Evolutionary conservation across 2,113 vertebrate species (phyloP).

Genomic region (Bathybates hornii): DNA sequence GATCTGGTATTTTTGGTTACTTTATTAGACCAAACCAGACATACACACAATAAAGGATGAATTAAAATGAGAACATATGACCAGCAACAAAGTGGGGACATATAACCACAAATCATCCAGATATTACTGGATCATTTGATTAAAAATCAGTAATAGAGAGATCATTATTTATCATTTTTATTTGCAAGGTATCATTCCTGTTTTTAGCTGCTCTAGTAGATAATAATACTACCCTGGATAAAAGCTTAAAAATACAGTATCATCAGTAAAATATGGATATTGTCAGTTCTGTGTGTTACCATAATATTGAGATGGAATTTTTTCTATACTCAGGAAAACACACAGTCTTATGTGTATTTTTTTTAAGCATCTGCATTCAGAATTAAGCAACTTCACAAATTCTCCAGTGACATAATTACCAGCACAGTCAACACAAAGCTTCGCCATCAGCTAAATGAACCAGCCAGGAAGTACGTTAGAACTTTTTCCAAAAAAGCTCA

Average conservation of each 20-base stretch:
- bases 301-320: background rate
- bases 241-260: background rate
- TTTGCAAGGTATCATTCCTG: background rate
- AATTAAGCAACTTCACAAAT: background rate
- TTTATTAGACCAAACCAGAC: background rate
- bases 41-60: background rate
- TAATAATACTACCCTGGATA: background rate
- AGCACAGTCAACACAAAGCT: background rate
- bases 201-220: background rate
- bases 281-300: background rate
- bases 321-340: background rate
- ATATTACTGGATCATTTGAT: background rate
- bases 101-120: background rate
- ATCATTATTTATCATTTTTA: background rate
- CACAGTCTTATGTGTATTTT: background rate
- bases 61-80: background rate
- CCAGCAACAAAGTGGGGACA: background rate
- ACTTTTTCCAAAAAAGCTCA: background rate
- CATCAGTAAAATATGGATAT: background rate
- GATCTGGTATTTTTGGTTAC: background rate
- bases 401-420: background rate
- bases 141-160: background rate
- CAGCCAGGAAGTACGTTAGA: constrained; percentile 33
- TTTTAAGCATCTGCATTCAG: background rate
- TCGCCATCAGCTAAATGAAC: constrained; percentile 15